phyloP scores from a whole-genome alignment of 1,140 invertebrate genomes.

The Magallana ariakensis region DNA sequence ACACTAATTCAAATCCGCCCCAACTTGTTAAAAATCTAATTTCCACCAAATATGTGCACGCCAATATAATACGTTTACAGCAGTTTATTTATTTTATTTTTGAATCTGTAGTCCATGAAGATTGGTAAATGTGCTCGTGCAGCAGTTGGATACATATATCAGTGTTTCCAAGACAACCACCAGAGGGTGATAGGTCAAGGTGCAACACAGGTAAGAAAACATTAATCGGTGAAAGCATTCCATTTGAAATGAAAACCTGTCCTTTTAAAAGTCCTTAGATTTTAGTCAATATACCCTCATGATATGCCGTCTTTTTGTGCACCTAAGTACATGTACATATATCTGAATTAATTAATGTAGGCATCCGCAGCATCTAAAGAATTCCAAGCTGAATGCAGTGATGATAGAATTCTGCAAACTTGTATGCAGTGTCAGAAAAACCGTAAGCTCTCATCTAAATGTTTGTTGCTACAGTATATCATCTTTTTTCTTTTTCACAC shows the following conservation, averaged over 20 bases:
- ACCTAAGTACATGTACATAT: neutral
- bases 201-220: conserved; percentile 59
- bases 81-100: neutral
- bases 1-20: too few relatives aligned
- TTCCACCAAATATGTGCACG: too few relatives aligned
- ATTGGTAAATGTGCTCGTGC: conserved; percentile 62
- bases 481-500: neutral
- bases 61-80: too few relatives aligned
- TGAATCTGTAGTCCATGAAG: conserved; percentile 51
- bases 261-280: neutral
- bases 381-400: conserved; percentile 62
- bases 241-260: neutral
- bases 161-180: conserved; percentile 59
- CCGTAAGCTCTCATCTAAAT: conserved; percentile 57
- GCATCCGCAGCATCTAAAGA: conserved; percentile 41
- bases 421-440: conserved; percentile 64
- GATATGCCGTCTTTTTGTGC: neutral
- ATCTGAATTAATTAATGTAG: neutral
- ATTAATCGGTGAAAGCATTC: neutral
- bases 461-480: neutral
- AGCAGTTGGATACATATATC: conserved; percentile 60
- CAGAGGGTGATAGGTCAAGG: conserved; percentile 67
- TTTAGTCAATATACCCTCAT: neutral
- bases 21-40: too few relatives aligned
- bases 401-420: conserved; percentile 69